These are phyloP conservation scores for Paedocypris micromegethes DNA, from an alignment of 2,797 vertebrate genomes.

Conservation along the genomic window DNA sequence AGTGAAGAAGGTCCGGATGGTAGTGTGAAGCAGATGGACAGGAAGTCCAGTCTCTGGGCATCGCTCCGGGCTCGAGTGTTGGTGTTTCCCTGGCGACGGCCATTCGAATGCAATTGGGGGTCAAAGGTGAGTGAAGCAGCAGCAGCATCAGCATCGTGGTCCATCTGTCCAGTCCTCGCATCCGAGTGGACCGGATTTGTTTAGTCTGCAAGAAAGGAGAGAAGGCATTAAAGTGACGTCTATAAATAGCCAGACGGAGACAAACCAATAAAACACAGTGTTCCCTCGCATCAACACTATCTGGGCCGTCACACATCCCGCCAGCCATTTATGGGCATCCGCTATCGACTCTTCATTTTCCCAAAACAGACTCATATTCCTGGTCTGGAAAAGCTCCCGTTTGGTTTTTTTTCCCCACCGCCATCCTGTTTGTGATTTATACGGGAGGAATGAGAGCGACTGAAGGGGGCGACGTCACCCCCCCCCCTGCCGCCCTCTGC, in stretches of 20 bases:
- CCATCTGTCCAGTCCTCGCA: conserved; percentile 63
- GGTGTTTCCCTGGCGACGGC: conserved; percentile 61
- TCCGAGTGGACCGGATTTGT: conserved; percentile 43
- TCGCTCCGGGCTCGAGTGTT: conserved; percentile 63
- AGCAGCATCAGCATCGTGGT: conserved; percentile 50
- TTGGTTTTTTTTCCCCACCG: conserved; percentile 18
- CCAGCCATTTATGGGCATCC: conserved; percentile 36
- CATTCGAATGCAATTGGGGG: conserved; percentile 53
- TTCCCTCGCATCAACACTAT: conserved; percentile 16
- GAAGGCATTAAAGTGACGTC: conserved; percentile 30
- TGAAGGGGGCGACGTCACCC: conserved; percentile 46
- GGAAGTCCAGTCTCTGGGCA: conserved; percentile 43
- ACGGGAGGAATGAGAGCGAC: conserved; percentile 21
- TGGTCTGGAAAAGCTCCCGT: conserved; percentile 14
- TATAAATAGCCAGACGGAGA: conserved; percentile 31
- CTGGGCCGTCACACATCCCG: background rate
- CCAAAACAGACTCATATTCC: conserved; percentile 11
- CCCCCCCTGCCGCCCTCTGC: conserved; percentile 10
- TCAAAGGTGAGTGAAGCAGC: conserved; percentile 50
- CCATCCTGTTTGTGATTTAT: conserved; percentile 40
- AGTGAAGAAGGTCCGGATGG: conserved; percentile 51
- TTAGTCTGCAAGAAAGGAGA: conserved; percentile 64
- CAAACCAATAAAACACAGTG: conserved; percentile 36
- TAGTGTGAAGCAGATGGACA: conserved; percentile 35
- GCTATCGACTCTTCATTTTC: background rate